A percentile compares a stretch with the other conserved stretches of the same genome.
These are phyloP conservation scores for Thryonomys swinderianus DNA, from an alignment of 2,113 vertebrate species.

Conservation along the genomic window DNA sequence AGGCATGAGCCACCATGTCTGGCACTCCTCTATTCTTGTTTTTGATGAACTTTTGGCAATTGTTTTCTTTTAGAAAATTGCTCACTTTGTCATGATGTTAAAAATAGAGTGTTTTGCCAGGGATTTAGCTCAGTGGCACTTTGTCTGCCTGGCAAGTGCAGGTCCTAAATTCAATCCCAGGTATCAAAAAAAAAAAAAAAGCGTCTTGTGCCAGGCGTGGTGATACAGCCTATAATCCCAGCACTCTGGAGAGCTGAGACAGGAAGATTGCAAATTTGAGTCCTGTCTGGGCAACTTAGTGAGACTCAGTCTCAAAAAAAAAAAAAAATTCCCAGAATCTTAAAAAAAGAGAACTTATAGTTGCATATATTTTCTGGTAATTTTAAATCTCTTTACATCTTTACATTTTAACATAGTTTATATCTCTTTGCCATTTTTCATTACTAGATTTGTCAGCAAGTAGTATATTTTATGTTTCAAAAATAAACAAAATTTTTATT, in stretches of 20 bases:
- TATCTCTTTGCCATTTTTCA: neutral
- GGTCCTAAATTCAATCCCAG: too few relatives aligned
- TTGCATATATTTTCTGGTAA: neutral
- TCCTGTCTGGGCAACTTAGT: neutral
- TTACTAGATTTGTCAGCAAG: neutral
- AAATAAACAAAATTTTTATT: neutral
- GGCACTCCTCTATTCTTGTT: too few relatives aligned
- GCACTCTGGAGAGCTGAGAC: neutral
- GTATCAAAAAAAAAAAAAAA: too few relatives aligned
- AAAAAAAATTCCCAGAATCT: neutral
- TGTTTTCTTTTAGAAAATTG: neutral
- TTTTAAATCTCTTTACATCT: neutral
- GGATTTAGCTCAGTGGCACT: too few relatives aligned
- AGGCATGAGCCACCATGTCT: too few relatives aligned
- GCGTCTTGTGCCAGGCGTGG: too few relatives aligned
- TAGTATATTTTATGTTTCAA: neutral
- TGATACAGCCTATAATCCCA: neutral
- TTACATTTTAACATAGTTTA: neutral
- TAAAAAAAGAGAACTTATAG: neutral
- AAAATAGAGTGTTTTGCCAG: neutral
- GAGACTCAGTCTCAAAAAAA: neutral
- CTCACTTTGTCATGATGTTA: neutral
- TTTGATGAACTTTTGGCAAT: neutral
- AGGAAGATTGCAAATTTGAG: neutral
- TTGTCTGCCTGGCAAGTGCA: too few relatives aligned